A percentile compares a stretch with the other conserved stretches of the same genome.
phyloP scores from a whole-genome alignment of 2,888 invertebrate genomes.

The Crematogaster levior region DNA sequence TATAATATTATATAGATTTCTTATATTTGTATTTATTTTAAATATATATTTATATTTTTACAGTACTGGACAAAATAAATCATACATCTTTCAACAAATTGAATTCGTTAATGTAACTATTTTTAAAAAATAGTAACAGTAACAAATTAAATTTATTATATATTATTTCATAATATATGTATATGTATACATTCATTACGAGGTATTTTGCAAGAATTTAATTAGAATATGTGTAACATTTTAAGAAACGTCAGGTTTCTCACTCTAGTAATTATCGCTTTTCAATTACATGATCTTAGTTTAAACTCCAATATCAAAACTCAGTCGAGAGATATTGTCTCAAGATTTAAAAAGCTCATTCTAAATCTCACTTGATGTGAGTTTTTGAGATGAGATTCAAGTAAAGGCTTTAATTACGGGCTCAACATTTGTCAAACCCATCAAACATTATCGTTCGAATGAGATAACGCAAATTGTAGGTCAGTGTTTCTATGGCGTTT shows the following conservation, averaged over 20 bases:
- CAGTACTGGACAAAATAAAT: too few relatives aligned
- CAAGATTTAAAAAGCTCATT: neutral
- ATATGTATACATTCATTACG: too few relatives aligned
- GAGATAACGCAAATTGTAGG: slow-evolving; percentile 12
- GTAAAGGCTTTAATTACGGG: neutral
- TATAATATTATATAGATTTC: neutral
- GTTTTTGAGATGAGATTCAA: neutral
- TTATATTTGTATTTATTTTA: too few relatives aligned
- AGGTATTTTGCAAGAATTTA: neutral
- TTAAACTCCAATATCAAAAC: neutral
- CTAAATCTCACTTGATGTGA: neutral
- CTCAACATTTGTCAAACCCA: neutral
- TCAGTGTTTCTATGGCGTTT: neutral
- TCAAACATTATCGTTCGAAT: neutral
- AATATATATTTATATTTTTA: neutral
- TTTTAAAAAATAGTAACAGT: too few relatives aligned
- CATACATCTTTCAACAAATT: too few relatives aligned
- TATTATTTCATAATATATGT: too few relatives aligned
- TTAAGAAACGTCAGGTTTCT: neutral
- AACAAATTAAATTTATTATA: too few relatives aligned
- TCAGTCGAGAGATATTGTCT: too few relatives aligned
- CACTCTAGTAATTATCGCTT: neutral
- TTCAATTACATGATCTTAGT: neutral
- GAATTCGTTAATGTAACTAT: too few relatives aligned
- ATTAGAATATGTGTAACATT: neutral